Evolutionary conservation across 2,888 invertebrate genomes (phyloP).

Genomic region (Volucella inflata): DNA sequence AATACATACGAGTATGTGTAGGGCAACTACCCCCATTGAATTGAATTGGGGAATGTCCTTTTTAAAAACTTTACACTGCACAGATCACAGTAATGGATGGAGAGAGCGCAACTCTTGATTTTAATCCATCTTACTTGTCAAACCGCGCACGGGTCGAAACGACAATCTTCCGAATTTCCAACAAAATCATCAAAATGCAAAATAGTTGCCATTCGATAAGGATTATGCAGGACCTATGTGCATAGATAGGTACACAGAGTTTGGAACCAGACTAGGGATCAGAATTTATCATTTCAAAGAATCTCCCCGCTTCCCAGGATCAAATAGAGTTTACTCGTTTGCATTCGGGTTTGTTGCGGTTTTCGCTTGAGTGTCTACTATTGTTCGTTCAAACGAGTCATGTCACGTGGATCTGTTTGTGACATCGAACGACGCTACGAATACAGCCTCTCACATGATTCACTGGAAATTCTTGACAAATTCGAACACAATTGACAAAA

Average conservation of each 20-base stretch:
- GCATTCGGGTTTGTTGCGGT: constrained; percentile 46
- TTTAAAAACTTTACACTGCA: constrained; percentile 18
- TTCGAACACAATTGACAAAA: constrained; percentile 54
- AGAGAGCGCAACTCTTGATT: constrained; percentile 28
- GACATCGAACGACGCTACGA: constrained; percentile 69
- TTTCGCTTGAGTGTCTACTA: constrained; percentile 54
- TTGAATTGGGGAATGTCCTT: constrained; percentile 54
- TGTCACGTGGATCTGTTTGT: constrained; percentile 70
- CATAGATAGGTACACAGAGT: too few relatives aligned
- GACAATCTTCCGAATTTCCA: not conserved
- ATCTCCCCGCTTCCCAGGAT: constrained; percentile 41
- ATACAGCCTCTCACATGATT: constrained; percentile 12
- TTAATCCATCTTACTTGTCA: constrained; percentile 47
- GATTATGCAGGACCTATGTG: constrained; percentile 26
- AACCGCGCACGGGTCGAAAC: constrained; percentile 16
- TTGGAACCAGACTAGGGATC: not conserved
- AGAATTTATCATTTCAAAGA: constrained; percentile 51
- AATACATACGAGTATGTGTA: too few relatives aligned
- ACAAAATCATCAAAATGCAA: constrained; percentile 55
- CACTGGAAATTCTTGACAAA: constrained; percentile 54
- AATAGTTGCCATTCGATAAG: constrained; percentile 56
- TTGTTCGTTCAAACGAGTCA: constrained; percentile 61
- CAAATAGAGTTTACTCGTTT: not conserved
- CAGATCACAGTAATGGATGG: too few relatives aligned
- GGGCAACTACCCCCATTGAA: constrained; percentile 2